Evolutionary conservation across 2,113 vertebrate species (phyloP), one percentile per base, ranked within the genome.

Genomic region (Saguinus midas): DNA sequence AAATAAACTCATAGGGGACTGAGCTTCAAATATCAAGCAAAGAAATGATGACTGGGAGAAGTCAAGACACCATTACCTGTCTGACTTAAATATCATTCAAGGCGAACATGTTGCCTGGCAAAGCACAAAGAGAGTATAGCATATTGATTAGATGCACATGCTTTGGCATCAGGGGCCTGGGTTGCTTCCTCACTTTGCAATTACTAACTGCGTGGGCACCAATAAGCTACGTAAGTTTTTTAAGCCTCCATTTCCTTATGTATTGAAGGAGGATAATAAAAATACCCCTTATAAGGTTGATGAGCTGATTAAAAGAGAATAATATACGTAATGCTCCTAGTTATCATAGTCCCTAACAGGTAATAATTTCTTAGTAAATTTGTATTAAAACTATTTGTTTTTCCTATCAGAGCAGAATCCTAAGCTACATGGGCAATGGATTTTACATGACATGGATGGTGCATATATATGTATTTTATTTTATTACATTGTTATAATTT

Each of bases 121-220:
- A n/a, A 79, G 58, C 43, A 40, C 20, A 5, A 37, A 78, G 8
- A 61, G 66, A 58, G 13, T 14, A 3, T 0, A 3, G 35, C 18
- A 5, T 16, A 18, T 23, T 16, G 70, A 73, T 17, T 0, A 37
- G 3, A 9, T 1, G 7, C 9, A 32, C 10, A 5, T 0, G 0
- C 52, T 75, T 50, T 72, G 23, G 35, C 40, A 43, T 64, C 83
- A 94, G 76, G 5, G 6, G 2, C 76, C 40, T 1, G 37, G 21
- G 32, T 6, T 32, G 25, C 37, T 50, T 70, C 75, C 43, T 55
- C 23, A 43, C 29, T 75, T 57, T n/a, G 12, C 48, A 86, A 16
- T 92, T n/a, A 45, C 37, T 57, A 37, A 32, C 61, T 37, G 64
- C 10, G 40, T 40, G 1, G 61, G 32, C 17, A 0, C 20, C 25